These are phyloP conservation scores for Eupristina koningsbergeri DNA, from an alignment of 1,140 invertebrate genomes.

Conservation along the genomic window DNA sequence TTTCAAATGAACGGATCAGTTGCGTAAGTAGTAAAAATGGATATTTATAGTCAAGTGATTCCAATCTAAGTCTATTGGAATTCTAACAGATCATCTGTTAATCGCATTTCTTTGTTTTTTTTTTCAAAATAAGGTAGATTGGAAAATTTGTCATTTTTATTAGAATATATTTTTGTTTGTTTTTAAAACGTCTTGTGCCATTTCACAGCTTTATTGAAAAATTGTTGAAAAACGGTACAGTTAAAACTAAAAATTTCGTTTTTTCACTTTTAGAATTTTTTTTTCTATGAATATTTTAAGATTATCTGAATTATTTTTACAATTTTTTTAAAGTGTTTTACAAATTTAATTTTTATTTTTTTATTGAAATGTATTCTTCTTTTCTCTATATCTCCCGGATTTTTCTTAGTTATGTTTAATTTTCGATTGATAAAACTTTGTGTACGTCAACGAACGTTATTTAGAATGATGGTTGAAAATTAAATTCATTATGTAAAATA, in stretches of 20 bases:
- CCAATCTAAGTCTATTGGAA: constrained; percentile 1
- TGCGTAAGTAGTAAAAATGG: constrained; percentile 31
- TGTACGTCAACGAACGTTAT: too few species aligned
- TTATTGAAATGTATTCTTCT: neutral
- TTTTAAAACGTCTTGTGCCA: neutral
- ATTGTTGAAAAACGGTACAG: neutral
- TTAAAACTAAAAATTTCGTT: neutral
- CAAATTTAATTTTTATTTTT: constrained; percentile 3
- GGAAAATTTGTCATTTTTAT: constrained; percentile 5
- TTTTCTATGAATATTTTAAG: neutral
- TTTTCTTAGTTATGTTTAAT: neutral
- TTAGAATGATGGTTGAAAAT: constrained; percentile 8
- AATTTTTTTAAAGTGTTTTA: constrained; percentile 3
- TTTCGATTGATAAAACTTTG: neutral
- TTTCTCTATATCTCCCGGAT: neutral
- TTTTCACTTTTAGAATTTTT: neutral
- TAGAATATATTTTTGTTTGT: neutral
- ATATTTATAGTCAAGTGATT: constrained; percentile 32
- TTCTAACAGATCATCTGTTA: constrained; percentile 20
- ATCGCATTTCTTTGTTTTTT: constrained; percentile 26
- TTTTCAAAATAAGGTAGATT: constrained; percentile 10
- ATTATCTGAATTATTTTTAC: neutral
- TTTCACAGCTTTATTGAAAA: neutral
- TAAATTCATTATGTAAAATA: constrained; percentile 30
- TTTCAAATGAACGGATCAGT: constrained; percentile 35